Evolutionary conservation across 1,140 invertebrate species (phyloP), one percentile per base, ranked within the genome.

Genomic region (Drosophila novamexicana): DNA sequence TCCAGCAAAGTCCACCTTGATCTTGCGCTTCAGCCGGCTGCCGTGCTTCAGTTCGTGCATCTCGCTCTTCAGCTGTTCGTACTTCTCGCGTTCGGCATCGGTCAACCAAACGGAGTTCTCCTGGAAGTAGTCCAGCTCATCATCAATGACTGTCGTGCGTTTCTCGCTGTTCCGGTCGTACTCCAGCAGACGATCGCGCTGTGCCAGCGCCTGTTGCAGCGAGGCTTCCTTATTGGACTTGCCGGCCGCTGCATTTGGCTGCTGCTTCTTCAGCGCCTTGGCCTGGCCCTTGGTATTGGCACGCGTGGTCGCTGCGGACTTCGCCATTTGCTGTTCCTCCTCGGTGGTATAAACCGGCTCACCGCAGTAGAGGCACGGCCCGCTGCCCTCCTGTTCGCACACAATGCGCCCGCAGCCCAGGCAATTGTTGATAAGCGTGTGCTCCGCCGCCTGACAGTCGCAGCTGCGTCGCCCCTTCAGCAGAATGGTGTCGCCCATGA

Each of bases 321-420:
- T 88, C 1, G 75, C 72, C 45, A 83, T 32, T 2, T 67, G 66
- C 49, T 67, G 45, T 57, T 78, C 77, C 86, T 98, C 96, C 75
- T 96, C 95, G n/a, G 94, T 93, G 2, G 96, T 96, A 83, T 95
- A 96, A 1, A 97, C 98, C 72, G 97, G 92, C 79, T 95, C 95
- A 1, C 95, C 96, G 94, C 99, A 99, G 85, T 96, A 98, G 9
- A 99, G 94, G 92, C 99, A 99, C 1, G 98, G 97, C 1, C 99
- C 99, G 39, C 98, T 96, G 1, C 98, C 98, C 94, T 99, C 99
- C 93, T 99, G 98, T 59, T 95, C 94, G 93, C 98, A 99, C 22
- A 99, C 97, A 84, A 99, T 97, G 73, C 98, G 94, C 0, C 99
- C 99, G 94, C 99, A 99, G 58, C 95, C 95, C 0, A 97, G 88